Evolutionary conservation across 2,888 invertebrate genomes (phyloP).

Genomic region (Drosophila niveifrons): DNA sequence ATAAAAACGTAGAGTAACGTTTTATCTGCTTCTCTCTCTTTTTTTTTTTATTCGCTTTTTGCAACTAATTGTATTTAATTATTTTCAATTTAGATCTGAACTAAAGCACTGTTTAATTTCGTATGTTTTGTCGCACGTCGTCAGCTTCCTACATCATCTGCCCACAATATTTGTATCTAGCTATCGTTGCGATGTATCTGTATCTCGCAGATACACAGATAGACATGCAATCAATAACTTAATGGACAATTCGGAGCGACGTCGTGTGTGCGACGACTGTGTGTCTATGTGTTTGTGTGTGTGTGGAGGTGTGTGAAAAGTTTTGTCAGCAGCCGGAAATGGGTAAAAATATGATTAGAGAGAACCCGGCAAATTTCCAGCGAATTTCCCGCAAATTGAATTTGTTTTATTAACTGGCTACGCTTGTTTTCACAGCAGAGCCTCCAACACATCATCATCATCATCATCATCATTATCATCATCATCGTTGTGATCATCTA

Average conservation of each 20-base stretch:
- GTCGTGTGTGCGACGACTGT: not conserved
- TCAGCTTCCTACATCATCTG: not conserved
- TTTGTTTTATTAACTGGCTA: conserved; percentile 56
- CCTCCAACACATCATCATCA: conserved; percentile 1
- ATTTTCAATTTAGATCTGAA: conserved; percentile 64
- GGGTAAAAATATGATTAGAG: conserved; percentile 52
- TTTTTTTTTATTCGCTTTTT: conserved; percentile 18
- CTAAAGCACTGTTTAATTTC: conserved; percentile 52
- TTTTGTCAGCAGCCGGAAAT: conserved; percentile 70
- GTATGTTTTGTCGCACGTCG: conserved; percentile 8
- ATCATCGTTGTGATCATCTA: conserved; percentile 25
- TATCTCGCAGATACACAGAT: conserved; percentile 47
- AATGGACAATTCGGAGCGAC: conserved; percentile 53
- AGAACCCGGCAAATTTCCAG: conserved; percentile 33
- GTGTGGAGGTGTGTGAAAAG: conserved; percentile 65
- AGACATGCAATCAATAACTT: conserved; percentile 69
- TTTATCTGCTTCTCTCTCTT: not conserved
- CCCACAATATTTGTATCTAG: conserved; percentile 6
- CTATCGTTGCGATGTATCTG: not conserved
- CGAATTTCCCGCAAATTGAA: conserved; percentile 55
- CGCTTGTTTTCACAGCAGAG: conserved; percentile 32
- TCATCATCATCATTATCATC: conserved; percentile 12
- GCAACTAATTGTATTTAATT: conserved; percentile 73
- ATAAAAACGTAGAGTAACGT: conserved; percentile 39
- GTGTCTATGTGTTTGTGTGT: conserved; percentile 9